These are phyloP conservation scores for Diadegma fenestrale DNA, from an alignment of 2,888 invertebrate genomes.

Conservation along the genomic window DNA sequence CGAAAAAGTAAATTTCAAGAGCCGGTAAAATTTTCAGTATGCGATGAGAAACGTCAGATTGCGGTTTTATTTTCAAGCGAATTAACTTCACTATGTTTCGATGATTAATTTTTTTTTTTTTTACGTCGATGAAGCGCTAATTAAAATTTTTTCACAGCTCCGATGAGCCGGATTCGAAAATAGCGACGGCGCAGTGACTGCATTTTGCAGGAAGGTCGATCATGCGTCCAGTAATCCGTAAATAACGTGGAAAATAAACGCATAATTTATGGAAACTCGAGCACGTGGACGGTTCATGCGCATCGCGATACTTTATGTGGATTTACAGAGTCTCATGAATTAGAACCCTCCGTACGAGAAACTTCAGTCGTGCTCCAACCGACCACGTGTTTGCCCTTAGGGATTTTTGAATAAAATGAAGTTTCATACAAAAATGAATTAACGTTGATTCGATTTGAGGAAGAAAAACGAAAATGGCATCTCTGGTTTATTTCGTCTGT, in stretches of 20 bases:
- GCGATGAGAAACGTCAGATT: too few species aligned
- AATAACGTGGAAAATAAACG: not conserved
- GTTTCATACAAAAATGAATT: not conserved
- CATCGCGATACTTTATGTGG: not conserved
- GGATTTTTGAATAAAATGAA: not conserved
- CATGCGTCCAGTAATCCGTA: not conserved
- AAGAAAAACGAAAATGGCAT: constrained; percentile 2
- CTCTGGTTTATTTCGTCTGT: not conserved
- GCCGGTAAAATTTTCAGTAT: too few species aligned
- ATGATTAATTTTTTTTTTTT: not conserved
- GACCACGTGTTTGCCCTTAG: not conserved
- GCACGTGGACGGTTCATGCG: constrained; percentile 12
- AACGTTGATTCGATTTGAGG: not conserved
- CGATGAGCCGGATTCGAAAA: not conserved
- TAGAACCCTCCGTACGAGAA: not conserved
- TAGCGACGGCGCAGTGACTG: not conserved
- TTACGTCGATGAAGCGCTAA: not conserved
- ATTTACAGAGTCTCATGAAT: constrained; percentile 2
- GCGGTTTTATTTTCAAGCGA: not conserved
- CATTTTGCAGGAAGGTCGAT: not conserved
- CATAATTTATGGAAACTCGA: not conserved
- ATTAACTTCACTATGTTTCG: too few species aligned
- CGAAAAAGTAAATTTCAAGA: too few species aligned
- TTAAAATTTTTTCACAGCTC: not conserved
- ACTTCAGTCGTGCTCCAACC: constrained; percentile 15